Percentiles rank a stretch among this genome's conserved stretches.
These are phyloP conservation scores for Nixonia krombeini DNA, from an alignment of 1,140 invertebrate species.

Conservation along the genomic window DNA sequence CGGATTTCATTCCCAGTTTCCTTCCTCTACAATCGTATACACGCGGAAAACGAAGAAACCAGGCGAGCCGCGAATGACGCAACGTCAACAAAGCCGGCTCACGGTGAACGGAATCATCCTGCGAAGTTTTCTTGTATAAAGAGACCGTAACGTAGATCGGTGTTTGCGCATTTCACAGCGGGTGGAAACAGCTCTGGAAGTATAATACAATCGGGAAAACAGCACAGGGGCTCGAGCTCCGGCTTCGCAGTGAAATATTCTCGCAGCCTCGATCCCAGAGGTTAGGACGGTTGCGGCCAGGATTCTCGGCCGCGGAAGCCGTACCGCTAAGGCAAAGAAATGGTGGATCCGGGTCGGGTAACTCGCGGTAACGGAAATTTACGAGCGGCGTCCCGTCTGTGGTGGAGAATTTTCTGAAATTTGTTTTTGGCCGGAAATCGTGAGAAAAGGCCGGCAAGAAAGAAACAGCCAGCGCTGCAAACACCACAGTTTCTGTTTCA, in stretches of 20 bases:
- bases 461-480: not conserved
- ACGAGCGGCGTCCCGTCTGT: constrained; percentile 31
- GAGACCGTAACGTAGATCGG: too few relatives aligned
- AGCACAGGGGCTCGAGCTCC: constrained; percentile 17
- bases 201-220: constrained; percentile 35
- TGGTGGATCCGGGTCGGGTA: constrained; percentile 25
- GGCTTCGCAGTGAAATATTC: constrained; percentile 29
- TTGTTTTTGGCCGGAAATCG: constrained; percentile 40
- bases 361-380: constrained; percentile 41
- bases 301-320: constrained; percentile 41
- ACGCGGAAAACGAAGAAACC: too few relatives aligned
- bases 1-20: too few relatives aligned
- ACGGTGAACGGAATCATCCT: too few relatives aligned
- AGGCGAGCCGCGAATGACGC: too few relatives aligned
- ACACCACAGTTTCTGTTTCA: not conserved
- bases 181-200: constrained; percentile 25
- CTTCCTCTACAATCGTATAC: too few relatives aligned
- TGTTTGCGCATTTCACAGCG: not conserved
- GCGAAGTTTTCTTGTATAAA: too few relatives aligned
- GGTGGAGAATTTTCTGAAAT: constrained; percentile 42
- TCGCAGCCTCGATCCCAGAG: constrained; percentile 11
- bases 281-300: constrained; percentile 32
- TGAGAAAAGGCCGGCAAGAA: constrained; percentile 19
- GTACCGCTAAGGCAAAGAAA: constrained; percentile 23
- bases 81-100: too few relatives aligned